A percentile compares a stretch with the other conserved stretches of the same genome.
Evolutionary conservation across 1,140 invertebrate species (phyloP).

Genomic region (Hyposmocoma kahamanoa): DNA sequence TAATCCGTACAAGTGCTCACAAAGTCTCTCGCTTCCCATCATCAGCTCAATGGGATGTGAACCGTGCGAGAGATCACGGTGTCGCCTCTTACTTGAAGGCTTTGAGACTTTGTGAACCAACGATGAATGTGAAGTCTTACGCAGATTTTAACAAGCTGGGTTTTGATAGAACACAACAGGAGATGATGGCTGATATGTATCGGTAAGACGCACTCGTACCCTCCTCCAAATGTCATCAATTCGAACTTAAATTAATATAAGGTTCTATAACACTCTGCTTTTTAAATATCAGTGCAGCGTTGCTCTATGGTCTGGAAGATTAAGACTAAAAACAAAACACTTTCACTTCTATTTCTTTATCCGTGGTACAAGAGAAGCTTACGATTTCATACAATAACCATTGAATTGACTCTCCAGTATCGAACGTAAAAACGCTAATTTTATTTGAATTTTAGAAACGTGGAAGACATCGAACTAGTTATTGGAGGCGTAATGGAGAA

Average conservation of each 20-base stretch:
- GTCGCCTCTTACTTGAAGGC: slow-evolving; percentile 88
- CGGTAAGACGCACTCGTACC: too few species aligned
- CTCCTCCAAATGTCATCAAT: too few species aligned
- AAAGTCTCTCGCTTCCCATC: slow-evolving; percentile 51
- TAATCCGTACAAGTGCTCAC: slow-evolving; percentile 70
- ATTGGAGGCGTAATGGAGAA: slow-evolving; percentile 89
- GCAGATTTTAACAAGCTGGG: slow-evolving; percentile 78
- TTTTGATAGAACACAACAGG: slow-evolving; percentile 74
- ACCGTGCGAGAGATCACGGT: slow-evolving; percentile 88
- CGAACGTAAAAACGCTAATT: background rate
- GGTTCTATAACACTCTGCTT: too few species aligned
- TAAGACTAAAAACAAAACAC: too few species aligned
- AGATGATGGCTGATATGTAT: slow-evolving; percentile 79
- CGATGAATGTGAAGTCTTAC: slow-evolving; percentile 73
- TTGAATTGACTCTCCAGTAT: too few species aligned
- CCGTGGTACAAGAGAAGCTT: too few species aligned
- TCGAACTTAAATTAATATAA: too few species aligned
- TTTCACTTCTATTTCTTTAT: too few species aligned
- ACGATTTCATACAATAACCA: too few species aligned
- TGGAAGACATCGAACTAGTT: slow-evolving; percentile 91
- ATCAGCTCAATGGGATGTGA: slow-evolving; percentile 65
- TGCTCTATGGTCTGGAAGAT: too few species aligned
- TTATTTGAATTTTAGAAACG: slow-evolving; percentile 74
- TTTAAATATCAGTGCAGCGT: too few species aligned
- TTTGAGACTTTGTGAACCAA: slow-evolving; percentile 80